Evolutionary conservation across 2,888 invertebrate genomes (phyloP), one percentile per base, ranked within the genome.

Genomic region (Rhodophaea formosa): DNA sequence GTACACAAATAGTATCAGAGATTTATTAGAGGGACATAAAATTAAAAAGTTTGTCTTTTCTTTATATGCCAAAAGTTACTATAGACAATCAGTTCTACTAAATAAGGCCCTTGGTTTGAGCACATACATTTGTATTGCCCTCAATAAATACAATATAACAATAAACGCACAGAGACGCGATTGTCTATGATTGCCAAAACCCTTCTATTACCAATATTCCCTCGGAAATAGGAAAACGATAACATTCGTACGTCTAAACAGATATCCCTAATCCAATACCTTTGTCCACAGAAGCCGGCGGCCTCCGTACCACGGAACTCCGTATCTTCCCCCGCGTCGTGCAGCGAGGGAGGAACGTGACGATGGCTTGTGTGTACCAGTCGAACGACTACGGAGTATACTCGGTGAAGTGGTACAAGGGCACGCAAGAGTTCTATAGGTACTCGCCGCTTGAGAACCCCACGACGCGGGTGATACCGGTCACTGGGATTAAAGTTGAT

Each of bases 351-450:
- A 92, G 94, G 57, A 93, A 94, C 80, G 95, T 95, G 49, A 94
- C 94, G 17, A 91, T 96, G 79, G 92, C 93, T 17, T 97, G 97
- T 81, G 84, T 94, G 65, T 97, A 96, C 85, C 94, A 96, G 79
- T 88, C 96, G 67, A 94, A 95, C 72, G 94, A 93, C 47, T 94
- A 94, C 59, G 94, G 94, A 7, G 93, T 97, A 58, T 97, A 97
- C 84, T 94, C 96, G 0, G 95, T 97, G 59, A 96, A 96, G 92
- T 97, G 96, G 95, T 97, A 96, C 91, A 93, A 94, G 70, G 97
- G 96, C 45, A 92, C 89, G 68, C 93, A 94, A 74, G 97, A 97
- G 90, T 97, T 97, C 89, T 97, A 96, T 86, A 93, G 96, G 71
- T 97, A 94, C 80, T 94, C 95, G 10, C 96, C 97, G 8, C 92